phyloP scores from a whole-genome alignment of 2,888 invertebrate genomes.

The Papilio protenor region DNA sequence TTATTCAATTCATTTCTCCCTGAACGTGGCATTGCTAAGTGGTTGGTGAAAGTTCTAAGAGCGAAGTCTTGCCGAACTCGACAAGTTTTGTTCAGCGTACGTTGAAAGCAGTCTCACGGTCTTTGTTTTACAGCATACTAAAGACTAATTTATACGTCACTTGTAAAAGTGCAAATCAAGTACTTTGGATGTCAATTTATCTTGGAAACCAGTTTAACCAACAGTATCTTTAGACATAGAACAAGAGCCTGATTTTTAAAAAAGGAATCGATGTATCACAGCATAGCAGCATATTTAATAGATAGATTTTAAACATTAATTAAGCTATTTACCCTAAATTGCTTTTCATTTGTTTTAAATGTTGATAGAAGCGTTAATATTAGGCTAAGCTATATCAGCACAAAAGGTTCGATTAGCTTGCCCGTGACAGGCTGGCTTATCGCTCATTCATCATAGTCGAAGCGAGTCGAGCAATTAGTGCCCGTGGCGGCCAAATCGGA shows the following conservation, averaged over 20 bases:
- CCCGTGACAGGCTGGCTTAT: constrained; percentile 46
- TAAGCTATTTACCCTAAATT: neutral
- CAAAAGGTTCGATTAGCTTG: constrained; percentile 46
- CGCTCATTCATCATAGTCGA: constrained; percentile 46
- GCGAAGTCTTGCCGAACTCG: constrained; percentile 31
- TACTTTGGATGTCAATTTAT: neutral
- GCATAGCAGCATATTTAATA: no score
- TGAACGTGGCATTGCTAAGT: constrained; percentile 39
- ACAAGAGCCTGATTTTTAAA: neutral
- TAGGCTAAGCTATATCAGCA: constrained; percentile 29
- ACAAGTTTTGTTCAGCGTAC: constrained; percentile 32
- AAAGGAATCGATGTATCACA: neutral
- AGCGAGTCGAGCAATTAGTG: constrained; percentile 54
- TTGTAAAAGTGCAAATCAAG: neutral
- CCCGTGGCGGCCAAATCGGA: constrained; percentile 47
- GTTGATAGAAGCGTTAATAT: constrained; percentile 24
- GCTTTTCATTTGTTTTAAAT: constrained; percentile 13
- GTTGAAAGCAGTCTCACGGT: constrained; percentile 32
- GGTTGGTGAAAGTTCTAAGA: constrained; percentile 37
- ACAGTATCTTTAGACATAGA: neutral
- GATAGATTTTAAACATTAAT: neutral
- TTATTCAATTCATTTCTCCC: constrained; percentile 26
- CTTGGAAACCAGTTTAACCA: neutral
- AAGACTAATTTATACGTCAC: neutral
- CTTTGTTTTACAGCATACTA: constrained; percentile 9